Conservation (phyloP, 2,113 vertebrate genomes). For the Pangasianodon gigas region DNA sequence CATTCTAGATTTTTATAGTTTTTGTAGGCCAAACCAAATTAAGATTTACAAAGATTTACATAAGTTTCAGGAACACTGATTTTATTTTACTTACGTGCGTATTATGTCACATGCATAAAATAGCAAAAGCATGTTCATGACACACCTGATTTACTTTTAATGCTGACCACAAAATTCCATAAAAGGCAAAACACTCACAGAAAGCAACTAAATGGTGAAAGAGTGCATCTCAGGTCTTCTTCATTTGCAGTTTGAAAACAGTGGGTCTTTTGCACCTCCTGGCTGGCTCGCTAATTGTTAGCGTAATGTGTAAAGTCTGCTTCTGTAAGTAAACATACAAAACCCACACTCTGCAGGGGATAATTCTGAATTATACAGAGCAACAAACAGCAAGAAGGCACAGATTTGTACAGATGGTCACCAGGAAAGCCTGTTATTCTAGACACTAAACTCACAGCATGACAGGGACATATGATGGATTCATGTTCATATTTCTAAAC, state of each 20-base stretch:
- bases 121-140: neutral
- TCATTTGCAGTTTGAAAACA: neutral
- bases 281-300: neutral
- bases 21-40: too few species aligned
- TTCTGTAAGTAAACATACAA: neutral
- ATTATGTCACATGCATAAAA: neutral
- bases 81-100: neutral
- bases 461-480: neutral
- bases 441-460: too few species aligned
- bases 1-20: too few species aligned
- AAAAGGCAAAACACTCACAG: neutral
- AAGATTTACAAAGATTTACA: too few species aligned
- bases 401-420: neutral
- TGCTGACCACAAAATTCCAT: neutral
- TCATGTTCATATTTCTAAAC: neutral
- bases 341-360: neutral
- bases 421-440: too few species aligned
- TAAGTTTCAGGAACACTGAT: too few species aligned
- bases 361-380: neutral
- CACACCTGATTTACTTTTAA: neutral
- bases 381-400: neutral
- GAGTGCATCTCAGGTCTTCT: neutral
- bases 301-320: neutral
- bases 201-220: neutral
- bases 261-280: neutral